phyloP scores from a whole-genome alignment of 2,113 vertebrate species.

The Caretta caretta region DNA sequence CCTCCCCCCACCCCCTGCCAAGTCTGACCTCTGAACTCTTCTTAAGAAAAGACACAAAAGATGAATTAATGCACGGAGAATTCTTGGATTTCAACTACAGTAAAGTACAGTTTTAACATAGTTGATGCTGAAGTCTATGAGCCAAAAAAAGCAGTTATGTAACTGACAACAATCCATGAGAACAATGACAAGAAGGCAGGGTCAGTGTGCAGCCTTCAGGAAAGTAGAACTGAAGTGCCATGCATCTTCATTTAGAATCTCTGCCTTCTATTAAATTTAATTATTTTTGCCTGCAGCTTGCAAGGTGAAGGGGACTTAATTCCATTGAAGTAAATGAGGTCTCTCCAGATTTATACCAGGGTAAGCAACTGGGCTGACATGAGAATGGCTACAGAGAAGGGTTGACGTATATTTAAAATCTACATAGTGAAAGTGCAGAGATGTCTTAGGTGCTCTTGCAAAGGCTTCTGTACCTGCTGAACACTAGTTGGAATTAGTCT shows the following conservation, averaged over 20 bases:
- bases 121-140: neutral
- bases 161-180: conserved; percentile 7
- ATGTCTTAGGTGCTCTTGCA: conserved; percentile 14
- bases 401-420: neutral
- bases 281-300: conserved; percentile 38
- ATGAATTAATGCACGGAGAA: neutral
- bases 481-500: neutral
- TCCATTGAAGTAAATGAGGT: neutral
- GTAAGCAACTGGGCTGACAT: neutral
- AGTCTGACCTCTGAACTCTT: conserved; percentile 13
- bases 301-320: conserved; percentile 11
- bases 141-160: conserved; percentile 1
- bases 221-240: conserved; percentile 20
- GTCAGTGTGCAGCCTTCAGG: neutral
- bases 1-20: neutral
- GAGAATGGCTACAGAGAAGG: neutral
- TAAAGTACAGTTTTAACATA: neutral
- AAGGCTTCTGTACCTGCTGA: conserved; percentile 24
- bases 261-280: conserved; percentile 34
- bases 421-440: neutral
- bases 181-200: conserved; percentile 16
- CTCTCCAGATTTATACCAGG: neutral
- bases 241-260: conserved; percentile 31
- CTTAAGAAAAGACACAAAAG: conserved; percentile 14
- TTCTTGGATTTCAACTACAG: conserved; percentile 14